Evolutionary conservation across 2,113 vertebrate species (phyloP).

Genomic region (Otus sunia): DNA sequence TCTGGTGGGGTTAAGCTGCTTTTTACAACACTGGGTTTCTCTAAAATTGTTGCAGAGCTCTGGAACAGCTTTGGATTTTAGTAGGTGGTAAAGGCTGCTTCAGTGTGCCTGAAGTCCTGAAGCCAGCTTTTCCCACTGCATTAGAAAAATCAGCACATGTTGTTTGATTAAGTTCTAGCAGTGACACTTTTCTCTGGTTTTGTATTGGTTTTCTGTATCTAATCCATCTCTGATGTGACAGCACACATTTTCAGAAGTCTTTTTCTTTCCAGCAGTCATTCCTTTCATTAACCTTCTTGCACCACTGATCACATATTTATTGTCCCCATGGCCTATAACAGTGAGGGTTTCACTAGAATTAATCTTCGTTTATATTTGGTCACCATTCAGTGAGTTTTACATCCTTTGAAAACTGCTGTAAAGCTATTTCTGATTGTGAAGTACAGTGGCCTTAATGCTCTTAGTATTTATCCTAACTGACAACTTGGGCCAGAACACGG

Average conservation of each 20-base stretch:
- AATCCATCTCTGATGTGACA: slow-evolving; percentile 45
- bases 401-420: slow-evolving; percentile 34
- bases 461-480: slow-evolving; percentile 65
- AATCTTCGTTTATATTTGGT: slow-evolving; percentile 66
- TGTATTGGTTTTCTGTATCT: neutral
- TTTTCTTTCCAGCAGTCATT: slow-evolving; percentile 23
- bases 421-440: slow-evolving; percentile 14
- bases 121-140: neutral
- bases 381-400: slow-evolving; percentile 67
- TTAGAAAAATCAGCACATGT: slow-evolving; percentile 23
- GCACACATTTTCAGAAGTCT: neutral
- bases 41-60: neutral
- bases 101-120: neutral
- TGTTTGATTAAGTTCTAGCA: slow-evolving; percentile 16
- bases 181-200: slow-evolving; percentile 15
- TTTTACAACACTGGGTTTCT: neutral
- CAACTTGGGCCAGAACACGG: slow-evolving; percentile 35
- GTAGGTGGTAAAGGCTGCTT: neutral
- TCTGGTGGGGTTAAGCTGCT: neutral
- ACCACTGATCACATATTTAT: slow-evolving; percentile 75
- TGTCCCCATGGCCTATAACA: slow-evolving; percentile 13
- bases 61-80: neutral
- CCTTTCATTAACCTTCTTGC: slow-evolving; percentile 74
- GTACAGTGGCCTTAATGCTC: slow-evolving; percentile 43
- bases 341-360: slow-evolving; percentile 48